phyloP scores from a whole-genome alignment of 2,113 vertebrate genomes.

The Myiagra hebetior region DNA sequence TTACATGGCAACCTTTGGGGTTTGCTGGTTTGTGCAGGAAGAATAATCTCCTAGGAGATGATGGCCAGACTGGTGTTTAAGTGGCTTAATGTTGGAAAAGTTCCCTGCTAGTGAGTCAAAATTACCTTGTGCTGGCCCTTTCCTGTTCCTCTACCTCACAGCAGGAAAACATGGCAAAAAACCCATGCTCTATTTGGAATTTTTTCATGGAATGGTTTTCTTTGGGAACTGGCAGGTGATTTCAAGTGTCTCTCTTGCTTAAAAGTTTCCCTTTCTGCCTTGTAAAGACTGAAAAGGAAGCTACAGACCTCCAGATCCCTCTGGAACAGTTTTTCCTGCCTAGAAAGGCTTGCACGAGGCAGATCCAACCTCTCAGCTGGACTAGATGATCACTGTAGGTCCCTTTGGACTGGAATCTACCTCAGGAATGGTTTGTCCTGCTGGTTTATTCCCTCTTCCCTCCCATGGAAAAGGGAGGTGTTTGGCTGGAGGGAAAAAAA shows the following conservation, averaged over 20 bases:
- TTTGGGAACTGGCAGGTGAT: background rate
- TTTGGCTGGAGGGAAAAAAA: accelerated
- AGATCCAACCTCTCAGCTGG: background rate
- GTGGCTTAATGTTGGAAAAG: background rate
- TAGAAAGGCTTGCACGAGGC: background rate
- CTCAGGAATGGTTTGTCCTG: background rate
- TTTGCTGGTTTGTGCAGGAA: background rate
- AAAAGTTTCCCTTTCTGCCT: background rate
- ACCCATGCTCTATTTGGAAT: background rate
- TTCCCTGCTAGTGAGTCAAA: background rate
- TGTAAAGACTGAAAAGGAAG: background rate
- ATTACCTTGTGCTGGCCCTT: background rate
- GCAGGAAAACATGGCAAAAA: background rate
- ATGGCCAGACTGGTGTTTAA: background rate
- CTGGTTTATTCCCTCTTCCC: background rate
- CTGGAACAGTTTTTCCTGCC: background rate
- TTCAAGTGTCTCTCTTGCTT: background rate
- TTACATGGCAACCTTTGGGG: background rate
- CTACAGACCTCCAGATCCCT: background rate
- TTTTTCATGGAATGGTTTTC: background rate
- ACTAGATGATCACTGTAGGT: background rate
- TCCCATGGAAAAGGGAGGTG: background rate
- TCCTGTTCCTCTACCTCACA: background rate
- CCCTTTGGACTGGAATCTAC: background rate
- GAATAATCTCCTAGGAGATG: background rate